Conservation (phyloP, 2,888 invertebrate genomes). For the Hyles lineata region DNA sequence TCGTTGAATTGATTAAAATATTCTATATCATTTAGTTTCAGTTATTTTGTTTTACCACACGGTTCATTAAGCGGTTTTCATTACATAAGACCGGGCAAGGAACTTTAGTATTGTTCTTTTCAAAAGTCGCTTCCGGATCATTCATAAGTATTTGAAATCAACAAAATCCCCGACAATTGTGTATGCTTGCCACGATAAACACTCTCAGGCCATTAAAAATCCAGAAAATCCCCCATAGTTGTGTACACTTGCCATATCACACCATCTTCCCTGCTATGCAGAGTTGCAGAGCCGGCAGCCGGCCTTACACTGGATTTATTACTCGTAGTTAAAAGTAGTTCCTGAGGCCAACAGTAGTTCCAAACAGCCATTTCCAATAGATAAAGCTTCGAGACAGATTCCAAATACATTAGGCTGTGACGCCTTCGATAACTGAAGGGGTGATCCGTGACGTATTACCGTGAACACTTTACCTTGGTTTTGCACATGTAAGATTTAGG, state of each 20-base stretch:
- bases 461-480: neutral
- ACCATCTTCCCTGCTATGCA: slow-evolving; percentile 67
- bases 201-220: too few species aligned
- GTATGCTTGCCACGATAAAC: too few species aligned
- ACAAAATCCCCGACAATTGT: too few species aligned
- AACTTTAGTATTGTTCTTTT: too few species aligned
- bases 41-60: too few species aligned
- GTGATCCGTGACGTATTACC: slow-evolving; percentile 37
- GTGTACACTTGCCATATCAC: slow-evolving; percentile 30
- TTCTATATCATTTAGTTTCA: too few species aligned
- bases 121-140: too few species aligned
- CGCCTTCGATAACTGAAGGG: slow-evolving; percentile 55
- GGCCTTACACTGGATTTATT: slow-evolving; percentile 79
- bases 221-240: neutral
- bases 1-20: too few species aligned
- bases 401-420: slow-evolving; percentile 81
- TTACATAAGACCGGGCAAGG: too few species aligned
- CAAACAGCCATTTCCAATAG: slow-evolving; percentile 83
- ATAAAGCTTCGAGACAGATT: slow-evolving; percentile 81
- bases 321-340: slow-evolving; percentile 82
- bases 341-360: slow-evolving; percentile 77
- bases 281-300: slow-evolving; percentile 65
- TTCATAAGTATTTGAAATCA: too few species aligned
- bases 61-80: too few species aligned
- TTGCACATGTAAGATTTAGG: neutral